Evolutionary conservation across 2,888 invertebrate species (phyloP).

Genomic region (Pseudoips prasinana): DNA sequence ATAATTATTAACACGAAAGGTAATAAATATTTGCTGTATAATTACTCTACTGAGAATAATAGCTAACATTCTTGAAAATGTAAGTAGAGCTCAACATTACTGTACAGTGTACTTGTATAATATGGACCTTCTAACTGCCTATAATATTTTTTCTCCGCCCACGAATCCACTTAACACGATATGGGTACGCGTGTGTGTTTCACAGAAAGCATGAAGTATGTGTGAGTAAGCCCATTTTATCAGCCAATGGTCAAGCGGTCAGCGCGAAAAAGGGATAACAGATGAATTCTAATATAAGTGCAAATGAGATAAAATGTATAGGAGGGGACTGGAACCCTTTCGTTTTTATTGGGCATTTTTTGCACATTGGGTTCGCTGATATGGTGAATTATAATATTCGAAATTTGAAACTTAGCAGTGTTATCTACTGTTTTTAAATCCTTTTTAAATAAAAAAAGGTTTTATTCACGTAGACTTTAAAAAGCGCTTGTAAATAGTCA

Average conservation of each 20-base stretch:
- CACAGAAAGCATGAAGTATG: slow-evolving; percentile 4
- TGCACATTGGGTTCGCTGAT: slow-evolving; percentile 10
- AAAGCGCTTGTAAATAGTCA: too few species aligned
- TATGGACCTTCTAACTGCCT: too few species aligned
- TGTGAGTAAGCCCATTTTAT: slow-evolving; percentile 28
- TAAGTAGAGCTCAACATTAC: too few species aligned
- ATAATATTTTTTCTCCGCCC: slow-evolving; percentile 25
- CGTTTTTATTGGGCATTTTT: slow-evolving; percentile 21
- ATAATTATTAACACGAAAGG: too few species aligned
- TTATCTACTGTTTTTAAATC: too few species aligned
- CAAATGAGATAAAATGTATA: slow-evolving; percentile 20
- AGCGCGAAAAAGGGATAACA: slow-evolving; percentile 42
- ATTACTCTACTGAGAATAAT: too few species aligned
- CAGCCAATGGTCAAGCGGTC: slow-evolving; percentile 77
- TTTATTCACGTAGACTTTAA: too few species aligned
- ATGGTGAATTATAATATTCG: slow-evolving; percentile 2
- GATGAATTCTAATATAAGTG: slow-evolving; percentile 14
- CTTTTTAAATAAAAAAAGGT: too few species aligned
- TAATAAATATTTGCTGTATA: too few species aligned
- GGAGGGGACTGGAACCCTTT: slow-evolving; percentile 30
- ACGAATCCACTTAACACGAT: slow-evolving; percentile 4
- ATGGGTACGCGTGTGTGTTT: not conserved
- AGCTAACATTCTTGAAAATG: too few species aligned
- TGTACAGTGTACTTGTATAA: too few species aligned
- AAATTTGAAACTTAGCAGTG: too few species aligned